Percentiles rank a stretch among this genome's conserved stretches.
Conservation (phyloP, 2,888 invertebrate species). For the Leptopilina syphax region DNA sequence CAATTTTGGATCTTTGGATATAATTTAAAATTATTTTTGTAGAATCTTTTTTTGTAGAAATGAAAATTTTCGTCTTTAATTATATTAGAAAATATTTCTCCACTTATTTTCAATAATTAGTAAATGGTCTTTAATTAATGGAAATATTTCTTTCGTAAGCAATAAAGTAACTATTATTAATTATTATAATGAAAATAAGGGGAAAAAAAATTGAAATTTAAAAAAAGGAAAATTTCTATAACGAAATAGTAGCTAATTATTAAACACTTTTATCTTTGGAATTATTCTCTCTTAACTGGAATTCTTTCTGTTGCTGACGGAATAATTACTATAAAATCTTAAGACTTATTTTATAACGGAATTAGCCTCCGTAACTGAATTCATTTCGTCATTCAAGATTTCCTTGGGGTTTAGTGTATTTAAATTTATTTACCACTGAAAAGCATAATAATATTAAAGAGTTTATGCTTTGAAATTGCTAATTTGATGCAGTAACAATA, state of each 20-base stretch:
- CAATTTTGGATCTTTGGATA: no score
- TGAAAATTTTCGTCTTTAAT: no score
- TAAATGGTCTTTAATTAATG: background rate
- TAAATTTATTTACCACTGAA: conserved; percentile 17
- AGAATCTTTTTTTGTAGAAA: no score
- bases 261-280: background rate
- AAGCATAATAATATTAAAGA: background rate
- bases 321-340: conserved; percentile 12
- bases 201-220: background rate
- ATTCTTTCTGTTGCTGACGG: conserved; percentile 4
- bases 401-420: background rate
- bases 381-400: conserved; percentile 2
- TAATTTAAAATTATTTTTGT: no score
- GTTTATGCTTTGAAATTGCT: conserved; percentile 7
- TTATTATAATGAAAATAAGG: background rate
- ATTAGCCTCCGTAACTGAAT: conserved; percentile 10
- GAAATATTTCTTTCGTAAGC: background rate
- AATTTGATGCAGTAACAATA: conserved; percentile 15
- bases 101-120: no score
- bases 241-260: background rate
- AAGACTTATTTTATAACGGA: conserved; percentile 5
- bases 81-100: no score
- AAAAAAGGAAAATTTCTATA: background rate
- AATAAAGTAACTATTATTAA: background rate
- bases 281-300: background rate